phyloP scores from a whole-genome alignment of 2,113 vertebrate species.

The Chaetodon auriga region DNA sequence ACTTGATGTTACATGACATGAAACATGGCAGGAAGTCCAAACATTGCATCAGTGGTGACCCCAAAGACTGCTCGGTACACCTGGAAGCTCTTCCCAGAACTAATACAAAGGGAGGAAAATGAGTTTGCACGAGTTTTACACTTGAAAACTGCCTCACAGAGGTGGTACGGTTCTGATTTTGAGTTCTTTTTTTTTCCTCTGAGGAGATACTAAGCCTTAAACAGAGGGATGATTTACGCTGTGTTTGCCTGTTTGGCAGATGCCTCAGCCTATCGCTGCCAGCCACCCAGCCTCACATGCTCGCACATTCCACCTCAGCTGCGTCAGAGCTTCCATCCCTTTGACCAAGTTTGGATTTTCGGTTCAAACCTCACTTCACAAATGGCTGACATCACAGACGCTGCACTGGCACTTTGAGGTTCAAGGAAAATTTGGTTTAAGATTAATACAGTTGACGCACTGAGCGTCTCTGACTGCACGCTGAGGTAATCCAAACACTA shows the following conservation, averaged over 20 bases:
- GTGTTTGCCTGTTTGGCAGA: not conserved
- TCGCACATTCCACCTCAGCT: not conserved
- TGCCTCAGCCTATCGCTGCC: not conserved
- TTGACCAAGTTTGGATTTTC: not conserved
- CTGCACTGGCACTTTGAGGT: not conserved
- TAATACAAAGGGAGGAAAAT: not conserved
- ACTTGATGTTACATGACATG: no score
- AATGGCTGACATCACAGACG: conserved; percentile 12
- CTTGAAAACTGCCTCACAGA: not conserved
- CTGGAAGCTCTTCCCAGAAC: not conserved
- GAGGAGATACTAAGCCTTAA: not conserved
- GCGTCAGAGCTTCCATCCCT: not conserved
- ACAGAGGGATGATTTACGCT: not conserved
- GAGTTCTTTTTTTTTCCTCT: not conserved
- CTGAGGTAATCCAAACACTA: not conserved
- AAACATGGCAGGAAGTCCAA: no score
- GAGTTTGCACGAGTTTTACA: not conserved
- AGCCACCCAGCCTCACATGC: conserved; percentile 5
- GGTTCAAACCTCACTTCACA: not conserved
- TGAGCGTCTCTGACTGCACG: not conserved
- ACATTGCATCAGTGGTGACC: no score
- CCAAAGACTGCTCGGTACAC: no score
- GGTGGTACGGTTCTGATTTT: not conserved
- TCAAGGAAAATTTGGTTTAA: not conserved
- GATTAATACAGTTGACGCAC: not conserved